Conservation (phyloP, 2,888 invertebrate genomes). For the Linhomoeus sp. region DNA sequence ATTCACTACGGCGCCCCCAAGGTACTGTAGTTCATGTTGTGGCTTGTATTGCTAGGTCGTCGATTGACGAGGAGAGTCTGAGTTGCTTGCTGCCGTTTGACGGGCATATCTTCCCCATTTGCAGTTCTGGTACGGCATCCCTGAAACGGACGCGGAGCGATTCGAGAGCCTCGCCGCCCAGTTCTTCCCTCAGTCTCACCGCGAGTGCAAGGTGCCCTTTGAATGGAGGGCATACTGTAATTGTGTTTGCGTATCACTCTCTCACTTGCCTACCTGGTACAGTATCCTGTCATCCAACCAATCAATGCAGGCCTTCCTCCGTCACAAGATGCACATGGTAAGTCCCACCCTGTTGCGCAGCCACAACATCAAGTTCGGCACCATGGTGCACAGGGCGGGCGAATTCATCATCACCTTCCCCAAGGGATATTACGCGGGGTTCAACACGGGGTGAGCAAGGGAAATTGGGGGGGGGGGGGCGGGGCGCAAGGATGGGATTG, state of each 20-base stretch:
- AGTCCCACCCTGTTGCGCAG: conserved; percentile 76
- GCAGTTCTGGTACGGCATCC: conserved; percentile 55
- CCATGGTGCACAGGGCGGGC: conserved; percentile 40
- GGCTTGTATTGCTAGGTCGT: too few species aligned
- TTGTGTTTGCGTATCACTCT: too few species aligned
- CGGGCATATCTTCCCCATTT: too few species aligned
- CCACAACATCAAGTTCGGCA: conserved; percentile 82
- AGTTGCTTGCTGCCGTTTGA: too few species aligned
- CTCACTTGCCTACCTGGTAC: too few species aligned
- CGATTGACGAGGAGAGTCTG: too few species aligned
- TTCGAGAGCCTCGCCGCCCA: conserved; percentile 69
- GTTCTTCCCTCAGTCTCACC: conserved; percentile 64
- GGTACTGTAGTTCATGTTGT: conserved; percentile 9
- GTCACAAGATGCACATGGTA: conserved; percentile 97
- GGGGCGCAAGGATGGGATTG: too few species aligned
- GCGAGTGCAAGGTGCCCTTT: conserved; percentile 40
- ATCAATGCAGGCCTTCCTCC: conserved; percentile 49
- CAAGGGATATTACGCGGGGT: conserved; percentile 88
- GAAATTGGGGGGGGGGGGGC: too few species aligned
- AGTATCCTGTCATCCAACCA: too few species aligned
- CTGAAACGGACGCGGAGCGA: conserved; percentile 77
- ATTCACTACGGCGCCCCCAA: conserved; percentile 94
- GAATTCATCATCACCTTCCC: conserved; percentile 99
- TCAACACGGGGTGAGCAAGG: conserved; percentile 48
- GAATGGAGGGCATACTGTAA: too few species aligned